Evolutionary conservation across 2,797 vertebrate genomes (phyloP), one percentile per base, ranked within the genome.

Genomic region (Xyrichtys novacula): DNA sequence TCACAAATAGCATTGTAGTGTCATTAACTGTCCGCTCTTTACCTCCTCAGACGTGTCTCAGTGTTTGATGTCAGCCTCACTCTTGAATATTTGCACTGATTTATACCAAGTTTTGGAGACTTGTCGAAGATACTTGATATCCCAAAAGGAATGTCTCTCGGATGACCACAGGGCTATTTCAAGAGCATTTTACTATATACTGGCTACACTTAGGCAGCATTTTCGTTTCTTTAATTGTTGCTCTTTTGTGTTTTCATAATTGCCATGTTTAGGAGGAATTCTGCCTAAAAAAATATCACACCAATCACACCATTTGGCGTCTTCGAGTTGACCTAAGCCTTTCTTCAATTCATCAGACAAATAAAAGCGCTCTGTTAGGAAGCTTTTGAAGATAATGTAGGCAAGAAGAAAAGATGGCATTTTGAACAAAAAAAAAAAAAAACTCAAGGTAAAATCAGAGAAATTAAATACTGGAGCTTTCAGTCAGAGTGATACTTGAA

Each of bases 21-120:
- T 86, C 84, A 82, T 83, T 78, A 78, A 63, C 76, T 70, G 47
- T 76, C 67, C 73, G 58, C 79, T 76, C 64, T 74, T 77, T 72
- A 81, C 76, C 63, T 70, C 43, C 64, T 74, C 54, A 74, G 75
- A 74, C 57, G 70, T 73, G 58, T 80, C 71, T 57, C 54, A 60
- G 20, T 63, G 76, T 81, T 80, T 76, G 60, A 49, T 48, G 67
- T 74, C 29, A 65, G 25, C 70, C 75, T 75, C 55, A 17, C 49
- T 65, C 63, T 38, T 47, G 49, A 71, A 66, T 65, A n/a, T 36
- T 84, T 76, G 84, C 19, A 38, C n/a, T 42, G 44, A 78, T 87
- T 84, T 74, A 58, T 62, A 40, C 58, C 19, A 55, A 34, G 52
- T 48, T 70, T 75, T 68, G 61, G 68, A 71, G 16, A 62, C 48